Percentiles rank a stretch among this genome's conserved stretches.
Evolutionary conservation across 64 coral and sea anemone species (phyloP).

Genomic region (Actinia equina): DNA sequence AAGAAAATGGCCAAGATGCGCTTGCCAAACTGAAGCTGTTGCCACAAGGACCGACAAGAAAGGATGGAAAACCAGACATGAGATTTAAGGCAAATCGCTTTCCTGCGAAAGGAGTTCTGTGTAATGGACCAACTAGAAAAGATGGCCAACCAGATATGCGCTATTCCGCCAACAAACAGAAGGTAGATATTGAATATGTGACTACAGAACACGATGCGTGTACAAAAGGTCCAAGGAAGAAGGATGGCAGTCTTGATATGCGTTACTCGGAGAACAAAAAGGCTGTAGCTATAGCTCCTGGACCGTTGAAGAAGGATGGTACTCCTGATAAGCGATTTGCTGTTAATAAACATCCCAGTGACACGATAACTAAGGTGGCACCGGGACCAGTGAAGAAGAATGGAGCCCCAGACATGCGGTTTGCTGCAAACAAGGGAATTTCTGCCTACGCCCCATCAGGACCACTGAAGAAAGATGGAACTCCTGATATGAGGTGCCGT

Average conservation of each 20-base stretch:
- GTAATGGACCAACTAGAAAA: conserved; percentile 15
- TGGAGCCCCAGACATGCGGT: conserved; percentile 39
- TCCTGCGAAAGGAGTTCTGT: neutral
- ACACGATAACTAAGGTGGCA: too few species aligned
- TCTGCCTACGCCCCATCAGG: neutral
- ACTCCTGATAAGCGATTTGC: neutral
- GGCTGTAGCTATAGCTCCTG: too few species aligned
- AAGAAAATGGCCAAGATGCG: neutral
- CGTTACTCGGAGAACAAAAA: too few species aligned
- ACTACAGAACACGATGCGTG: neutral
- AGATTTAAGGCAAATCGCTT: conserved; percentile 36
- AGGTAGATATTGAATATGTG: neutral
- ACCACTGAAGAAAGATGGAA: neutral
- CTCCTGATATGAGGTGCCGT: conserved; percentile 31
- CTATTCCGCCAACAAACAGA: conserved; percentile 11
- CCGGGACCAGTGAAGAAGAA: conserved; percentile 2
- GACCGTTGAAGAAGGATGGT: too few species aligned
- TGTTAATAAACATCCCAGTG: neutral
- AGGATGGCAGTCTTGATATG: too few species aligned
- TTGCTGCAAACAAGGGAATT: conserved; percentile 6
- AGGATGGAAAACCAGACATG: conserved; percentile 27
- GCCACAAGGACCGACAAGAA: conserved; percentile 3
- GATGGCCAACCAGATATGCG: conserved; percentile 32
- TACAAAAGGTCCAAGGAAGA: neutral
- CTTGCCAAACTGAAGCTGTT: neutral